phyloP scores from a whole-genome alignment of 2,888 invertebrate species.

The Anodontia alba region DNA sequence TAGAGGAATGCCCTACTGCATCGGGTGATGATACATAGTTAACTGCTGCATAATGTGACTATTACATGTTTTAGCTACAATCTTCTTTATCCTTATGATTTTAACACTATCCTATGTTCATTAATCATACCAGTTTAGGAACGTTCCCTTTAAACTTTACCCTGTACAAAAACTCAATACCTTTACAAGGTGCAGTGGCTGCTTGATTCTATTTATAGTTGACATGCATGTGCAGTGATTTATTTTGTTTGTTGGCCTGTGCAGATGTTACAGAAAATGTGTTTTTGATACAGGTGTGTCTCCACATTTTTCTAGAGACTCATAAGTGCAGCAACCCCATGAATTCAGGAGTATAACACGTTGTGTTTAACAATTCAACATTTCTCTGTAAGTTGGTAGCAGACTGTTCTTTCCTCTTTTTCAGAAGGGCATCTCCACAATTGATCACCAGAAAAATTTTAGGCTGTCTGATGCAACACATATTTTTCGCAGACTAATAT shows the following conservation, averaged over 20 bases:
- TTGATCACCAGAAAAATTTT: not conserved
- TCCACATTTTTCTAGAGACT: conserved; percentile 1
- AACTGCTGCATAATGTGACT: not conserved
- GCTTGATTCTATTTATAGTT: not conserved
- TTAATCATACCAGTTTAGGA: not conserved
- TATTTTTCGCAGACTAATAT: not conserved
- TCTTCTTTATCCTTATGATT: not conserved
- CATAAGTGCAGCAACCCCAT: not conserved
- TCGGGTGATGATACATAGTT: not conserved
- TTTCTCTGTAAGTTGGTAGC: not conserved
- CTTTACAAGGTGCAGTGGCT: not conserved
- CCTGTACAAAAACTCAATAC: not conserved
- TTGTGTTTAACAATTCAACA: not conserved
- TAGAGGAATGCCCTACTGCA: not conserved
- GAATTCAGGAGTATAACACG: not conserved
- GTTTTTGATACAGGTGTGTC: not conserved
- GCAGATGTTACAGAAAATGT: not conserved
- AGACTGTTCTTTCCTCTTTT: conserved; percentile 3
- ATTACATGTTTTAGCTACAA: not conserved
- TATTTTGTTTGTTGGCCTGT: not conserved
- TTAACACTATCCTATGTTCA: not conserved
- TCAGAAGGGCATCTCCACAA: not conserved
- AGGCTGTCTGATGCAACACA: not conserved
- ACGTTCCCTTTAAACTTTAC: not conserved
- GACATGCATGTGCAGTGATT: not conserved